Evolutionary conservation across 2,113 vertebrate genomes (phyloP).

Genomic region (Leucopsar rothschildi): DNA sequence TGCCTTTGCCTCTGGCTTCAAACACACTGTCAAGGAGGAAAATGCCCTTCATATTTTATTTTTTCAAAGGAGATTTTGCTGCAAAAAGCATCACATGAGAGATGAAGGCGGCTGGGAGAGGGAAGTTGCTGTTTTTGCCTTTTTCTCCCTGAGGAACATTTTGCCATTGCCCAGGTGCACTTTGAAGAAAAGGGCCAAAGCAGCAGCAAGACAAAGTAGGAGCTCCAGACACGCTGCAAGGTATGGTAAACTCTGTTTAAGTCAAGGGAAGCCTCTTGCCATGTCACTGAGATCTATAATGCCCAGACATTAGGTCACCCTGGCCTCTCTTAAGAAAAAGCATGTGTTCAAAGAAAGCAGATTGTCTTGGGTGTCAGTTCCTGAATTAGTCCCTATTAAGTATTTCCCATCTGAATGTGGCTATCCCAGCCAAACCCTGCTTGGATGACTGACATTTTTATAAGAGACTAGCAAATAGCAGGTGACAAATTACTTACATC

Average conservation of each 20-base stretch:
- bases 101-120: accelerated
- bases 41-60: neutral
- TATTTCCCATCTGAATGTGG: conserved; percentile 1
- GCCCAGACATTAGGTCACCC: neutral
- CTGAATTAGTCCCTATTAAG: neutral
- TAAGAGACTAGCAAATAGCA: conserved; percentile 10
- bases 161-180: neutral
- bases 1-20: neutral
- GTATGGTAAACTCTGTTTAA: neutral
- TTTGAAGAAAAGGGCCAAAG: neutral
- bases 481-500: conserved; percentile 34
- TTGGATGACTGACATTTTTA: conserved; percentile 41
- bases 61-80: neutral
- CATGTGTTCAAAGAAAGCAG: neutral
- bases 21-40: neutral
- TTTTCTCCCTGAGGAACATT: neutral
- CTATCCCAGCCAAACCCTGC: neutral
- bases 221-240: neutral
- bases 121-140: neutral
- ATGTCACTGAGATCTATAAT: neutral
- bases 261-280: neutral
- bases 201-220: neutral
- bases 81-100: neutral
- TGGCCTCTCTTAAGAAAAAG: neutral
- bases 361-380: neutral